Evolutionary conservation across 2,888 invertebrate genomes (phyloP).

Genomic region (Rhagonycha lutea): DNA sequence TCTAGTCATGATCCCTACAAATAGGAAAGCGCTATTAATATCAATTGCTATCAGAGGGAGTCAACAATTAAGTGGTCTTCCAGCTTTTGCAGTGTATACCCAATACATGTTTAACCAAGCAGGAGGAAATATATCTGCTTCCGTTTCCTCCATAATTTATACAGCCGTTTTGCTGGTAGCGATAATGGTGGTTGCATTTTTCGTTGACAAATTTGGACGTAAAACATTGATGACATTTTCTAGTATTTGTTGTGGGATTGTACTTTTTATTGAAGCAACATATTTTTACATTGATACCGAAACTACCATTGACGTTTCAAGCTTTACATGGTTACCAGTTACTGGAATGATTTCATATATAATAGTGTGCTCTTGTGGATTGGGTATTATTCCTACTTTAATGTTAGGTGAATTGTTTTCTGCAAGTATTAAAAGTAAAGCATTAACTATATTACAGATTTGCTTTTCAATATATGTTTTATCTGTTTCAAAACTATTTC

Average conservation of each 20-base stretch:
- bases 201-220: constrained; percentile 39
- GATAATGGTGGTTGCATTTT: constrained; percentile 22
- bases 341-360: constrained; percentile 42
- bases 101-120: constrained; percentile 45
- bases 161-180: constrained; percentile 30
- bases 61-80: constrained; percentile 42
- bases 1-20: constrained; percentile 38
- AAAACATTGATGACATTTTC: constrained; percentile 38
- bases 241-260: constrained; percentile 32
- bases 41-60: constrained; percentile 41
- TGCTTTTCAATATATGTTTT: constrained; percentile 37
- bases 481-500: constrained; percentile 42
- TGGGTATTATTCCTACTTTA: constrained; percentile 43
- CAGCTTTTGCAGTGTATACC: constrained; percentile 39
- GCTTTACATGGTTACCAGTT: constrained; percentile 44
- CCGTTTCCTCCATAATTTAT: constrained; percentile 42
- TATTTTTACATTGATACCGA: constrained; percentile 41
- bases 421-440: constrained; percentile 46
- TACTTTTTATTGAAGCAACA: constrained; percentile 31
- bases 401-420: constrained; percentile 46
- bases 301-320: constrained; percentile 32
- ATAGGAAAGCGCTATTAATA: constrained; percentile 41
- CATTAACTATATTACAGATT: constrained; percentile 39
- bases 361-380: constrained; percentile 29
- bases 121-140: constrained; percentile 41